A percentile compares a stretch with the other conserved stretches of the same genome.
Conservation (phyloP, 1,140 invertebrate genomes). For the Popillia japonica region DNA sequence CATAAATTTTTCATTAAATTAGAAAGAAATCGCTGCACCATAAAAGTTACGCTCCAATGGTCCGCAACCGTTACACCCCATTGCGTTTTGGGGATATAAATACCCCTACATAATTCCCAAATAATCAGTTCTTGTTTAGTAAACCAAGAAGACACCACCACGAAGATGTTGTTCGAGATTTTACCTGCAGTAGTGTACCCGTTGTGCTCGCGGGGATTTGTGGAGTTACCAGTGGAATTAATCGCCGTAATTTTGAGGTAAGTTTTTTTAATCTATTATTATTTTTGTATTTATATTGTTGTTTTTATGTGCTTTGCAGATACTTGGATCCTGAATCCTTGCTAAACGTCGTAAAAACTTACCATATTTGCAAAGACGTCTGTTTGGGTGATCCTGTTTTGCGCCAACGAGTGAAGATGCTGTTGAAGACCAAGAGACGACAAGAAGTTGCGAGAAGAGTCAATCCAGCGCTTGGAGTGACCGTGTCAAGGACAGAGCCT, state of each 20-base stretch:
- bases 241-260: background rate
- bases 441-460: background rate
- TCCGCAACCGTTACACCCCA: background rate
- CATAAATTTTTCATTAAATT: no score
- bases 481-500: background rate
- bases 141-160: background rate
- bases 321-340: background rate
- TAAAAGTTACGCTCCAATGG: background rate
- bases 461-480: background rate
- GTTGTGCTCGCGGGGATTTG: background rate
- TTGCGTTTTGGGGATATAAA: background rate
- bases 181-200: background rate
- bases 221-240: background rate
- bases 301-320: background rate
- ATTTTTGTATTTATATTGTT: background rate
- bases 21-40: background rate
- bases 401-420: background rate
- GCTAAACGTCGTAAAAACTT: background rate
- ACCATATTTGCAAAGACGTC: background rate
- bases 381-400: no score
- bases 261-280: background rate
- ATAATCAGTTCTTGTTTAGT: background rate
- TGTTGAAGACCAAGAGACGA: background rate
- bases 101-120: background rate
- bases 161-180: slow-evolving; percentile 13